Base-by-base conservation (phyloP, 2,888 invertebrate species). In the Isotomurus palustris region DNA sequence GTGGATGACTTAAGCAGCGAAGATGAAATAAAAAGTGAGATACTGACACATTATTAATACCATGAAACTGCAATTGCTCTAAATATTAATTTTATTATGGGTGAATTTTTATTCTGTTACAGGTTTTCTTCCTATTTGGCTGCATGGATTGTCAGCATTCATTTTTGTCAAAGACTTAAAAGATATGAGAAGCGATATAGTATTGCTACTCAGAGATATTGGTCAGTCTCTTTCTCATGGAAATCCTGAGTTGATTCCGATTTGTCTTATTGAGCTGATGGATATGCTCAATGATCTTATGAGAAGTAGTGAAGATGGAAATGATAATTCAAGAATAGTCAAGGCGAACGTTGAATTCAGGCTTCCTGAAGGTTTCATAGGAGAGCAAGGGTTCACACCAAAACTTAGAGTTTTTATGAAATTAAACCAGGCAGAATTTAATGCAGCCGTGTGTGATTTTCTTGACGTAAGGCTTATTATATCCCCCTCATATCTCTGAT, bases 91-190 rank as follows among this genome's bases (percentile, higher is more conserved):
- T 32, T 10, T 10, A 14, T 32, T 32, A 14, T 32, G 8, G 14
- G 14, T 10, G 8, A 14, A 14, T 32, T 32, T 32, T 14, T 32
- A 32, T 32, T 32, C 32, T 32, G 8, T 10, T 24, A 4, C 6
- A 49, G 48, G 22, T 21, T 49, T 49, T 19, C n/a, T 49, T 3
- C 48, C 17, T 5, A 35, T 32, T 17, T 49, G 48, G 48, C 48
- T 49, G 17, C 48, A 49, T 28, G 48, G 48, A 3, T 24, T 49
- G 5, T 17, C 35, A 4, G 29, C 32, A 21, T 35, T 49, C 8
- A 12, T 49, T 3, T 35, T 35, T 29, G 19, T 27, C 12, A 21
- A n/a, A 2, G 21, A 49, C 4, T 19, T 32, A 6, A n/a, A 43
- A 24, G 2, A 19, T 17, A 17, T 32, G 14, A 6, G 19, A n/a